phyloP scores from a whole-genome alignment of 2,888 invertebrate genomes.

The Abscondita cerata region DNA sequence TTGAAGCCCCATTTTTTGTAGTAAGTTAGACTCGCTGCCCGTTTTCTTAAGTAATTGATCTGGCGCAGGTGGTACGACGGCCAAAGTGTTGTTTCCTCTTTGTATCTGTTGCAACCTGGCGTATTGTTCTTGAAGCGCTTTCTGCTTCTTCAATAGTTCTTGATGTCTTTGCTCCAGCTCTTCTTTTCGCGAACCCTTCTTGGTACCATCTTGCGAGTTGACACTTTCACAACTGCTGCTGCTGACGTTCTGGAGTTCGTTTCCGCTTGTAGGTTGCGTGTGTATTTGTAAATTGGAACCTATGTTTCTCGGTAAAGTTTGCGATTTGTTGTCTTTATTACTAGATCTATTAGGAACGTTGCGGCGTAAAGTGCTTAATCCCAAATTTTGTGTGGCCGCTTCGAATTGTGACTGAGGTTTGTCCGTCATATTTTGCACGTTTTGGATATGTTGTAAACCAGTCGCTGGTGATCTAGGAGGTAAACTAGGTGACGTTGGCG shows the following conservation, averaged over 20 bases:
- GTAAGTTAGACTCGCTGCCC: slow-evolving; percentile 85
- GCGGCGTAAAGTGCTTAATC: slow-evolving; percentile 57
- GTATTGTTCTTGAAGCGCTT: slow-evolving; percentile 89
- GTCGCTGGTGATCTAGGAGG: slow-evolving; percentile 65
- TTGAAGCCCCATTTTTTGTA: slow-evolving; percentile 82
- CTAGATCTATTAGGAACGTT: slow-evolving; percentile 55
- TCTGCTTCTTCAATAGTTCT: slow-evolving; percentile 86
- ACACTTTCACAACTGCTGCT: slow-evolving; percentile 80
- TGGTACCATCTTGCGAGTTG: slow-evolving; percentile 74
- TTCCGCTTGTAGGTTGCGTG: slow-evolving; percentile 39
- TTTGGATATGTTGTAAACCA: slow-evolving; percentile 57
- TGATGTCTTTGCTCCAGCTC: slow-evolving; percentile 87
- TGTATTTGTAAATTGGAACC: slow-evolving; percentile 55
- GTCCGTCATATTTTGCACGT: slow-evolving; percentile 56
- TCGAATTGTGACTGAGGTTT: slow-evolving; percentile 56
- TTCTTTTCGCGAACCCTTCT: slow-evolving; percentile 68
- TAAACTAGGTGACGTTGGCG: slow-evolving; percentile 77
- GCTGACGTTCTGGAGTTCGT: slow-evolving; percentile 55
- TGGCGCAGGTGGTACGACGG: slow-evolving; percentile 69
- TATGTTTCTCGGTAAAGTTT: slow-evolving; percentile 57
- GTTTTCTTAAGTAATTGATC: slow-evolving; percentile 78
- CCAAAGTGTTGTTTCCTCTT: slow-evolving; percentile 72
- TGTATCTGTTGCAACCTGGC: slow-evolving; percentile 88
- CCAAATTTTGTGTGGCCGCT: slow-evolving; percentile 57
- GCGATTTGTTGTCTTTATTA: slow-evolving; percentile 55